Evolutionary conservation across 2,113 vertebrate genomes (phyloP), one percentile per base, ranked within the genome.

Genomic region (Pseudorectes ferrugineus): DNA sequence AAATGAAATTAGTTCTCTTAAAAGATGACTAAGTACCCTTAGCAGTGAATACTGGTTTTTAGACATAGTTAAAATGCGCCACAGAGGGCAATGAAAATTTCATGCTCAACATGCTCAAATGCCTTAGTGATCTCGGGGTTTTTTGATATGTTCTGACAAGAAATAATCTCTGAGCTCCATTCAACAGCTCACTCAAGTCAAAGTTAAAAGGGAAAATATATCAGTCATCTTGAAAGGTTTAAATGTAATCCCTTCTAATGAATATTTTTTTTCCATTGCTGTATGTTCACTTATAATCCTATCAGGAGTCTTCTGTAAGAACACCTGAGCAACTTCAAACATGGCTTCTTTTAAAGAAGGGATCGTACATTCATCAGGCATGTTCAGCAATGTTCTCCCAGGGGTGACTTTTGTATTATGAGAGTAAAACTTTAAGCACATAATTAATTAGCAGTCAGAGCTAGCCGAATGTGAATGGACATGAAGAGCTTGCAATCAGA

Each of bases 221-320:
- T 55, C 67, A 65, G 63, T 88, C 5, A 1, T 86, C 51, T 74
- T 92, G 63, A 88, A 95, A 93, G 43, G 33, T 93, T 96, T 93
- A 93, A 77, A 78, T 84, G 17, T 81, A 96, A 94, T 93, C 65
- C 40, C 29, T 95, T 89, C 73, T 94, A 96, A 90, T 70, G 45
- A 88, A 24, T 88, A 13, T 76, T 88, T 93, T 92, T 75, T 91
- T 91, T 36, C 76, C 33, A 49, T 68, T 93, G 71, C 40, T 93
- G 25, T 71, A 11, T 48, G 28, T 63, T 95, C 65, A 48, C 17
- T 71, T 81, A 59, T 93, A 93, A 96, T 90, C 88, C 85, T 67
- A 46, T 65, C 75, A 92, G 72, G 90, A 94, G 15, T 74, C 67
- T 80, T 89, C 92, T 62, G 18, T 67, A 43, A 87, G 76, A 92